These are phyloP conservation scores for Tridacna gigas DNA, from an alignment of 2,888 invertebrate genomes.

Conservation along the genomic window DNA sequence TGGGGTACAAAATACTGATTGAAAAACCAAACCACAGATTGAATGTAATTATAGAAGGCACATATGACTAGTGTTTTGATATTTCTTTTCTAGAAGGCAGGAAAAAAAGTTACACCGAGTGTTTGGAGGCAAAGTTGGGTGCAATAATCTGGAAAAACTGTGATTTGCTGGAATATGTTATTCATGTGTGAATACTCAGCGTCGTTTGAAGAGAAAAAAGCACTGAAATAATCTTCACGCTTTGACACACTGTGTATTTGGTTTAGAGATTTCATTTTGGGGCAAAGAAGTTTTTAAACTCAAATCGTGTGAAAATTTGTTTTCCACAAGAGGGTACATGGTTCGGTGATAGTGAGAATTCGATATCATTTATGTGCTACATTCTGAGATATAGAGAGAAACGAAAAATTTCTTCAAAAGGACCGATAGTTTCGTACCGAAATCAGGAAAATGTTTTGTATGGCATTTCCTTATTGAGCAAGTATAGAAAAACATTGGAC, in stretches of 20 bases:
- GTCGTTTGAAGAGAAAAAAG: slow-evolving; percentile 15
- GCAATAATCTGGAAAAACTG: slow-evolving; percentile 63
- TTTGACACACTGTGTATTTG: slow-evolving; percentile 23
- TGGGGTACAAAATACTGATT: slow-evolving; percentile 60
- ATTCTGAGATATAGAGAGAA: background rate
- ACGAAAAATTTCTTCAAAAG: too few relatives aligned
- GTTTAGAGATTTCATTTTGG: slow-evolving; percentile 36
- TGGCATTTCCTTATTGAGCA: too few relatives aligned
- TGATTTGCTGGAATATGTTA: slow-evolving; percentile 40
- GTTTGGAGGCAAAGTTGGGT: slow-evolving; percentile 36
- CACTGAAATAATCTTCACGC: background rate
- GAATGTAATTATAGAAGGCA: background rate
- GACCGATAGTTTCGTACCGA: too few relatives aligned
- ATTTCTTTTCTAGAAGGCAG: slow-evolving; percentile 16
- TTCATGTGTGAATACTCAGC: background rate
- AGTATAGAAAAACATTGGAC: too few relatives aligned
- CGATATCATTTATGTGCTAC: background rate
- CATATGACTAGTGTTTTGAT: background rate
- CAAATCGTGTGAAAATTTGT: background rate
- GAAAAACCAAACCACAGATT: slow-evolving; percentile 59
- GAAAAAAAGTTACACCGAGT: background rate
- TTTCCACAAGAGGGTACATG: background rate
- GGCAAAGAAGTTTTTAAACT: background rate
- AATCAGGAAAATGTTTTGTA: too few relatives aligned
- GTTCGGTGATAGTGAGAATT: background rate